Percentiles rank a stretch among this genome's conserved stretches.
These are phyloP conservation scores for Papilio elwesi DNA, from an alignment of 2,888 invertebrate species.

Conservation along the genomic window DNA sequence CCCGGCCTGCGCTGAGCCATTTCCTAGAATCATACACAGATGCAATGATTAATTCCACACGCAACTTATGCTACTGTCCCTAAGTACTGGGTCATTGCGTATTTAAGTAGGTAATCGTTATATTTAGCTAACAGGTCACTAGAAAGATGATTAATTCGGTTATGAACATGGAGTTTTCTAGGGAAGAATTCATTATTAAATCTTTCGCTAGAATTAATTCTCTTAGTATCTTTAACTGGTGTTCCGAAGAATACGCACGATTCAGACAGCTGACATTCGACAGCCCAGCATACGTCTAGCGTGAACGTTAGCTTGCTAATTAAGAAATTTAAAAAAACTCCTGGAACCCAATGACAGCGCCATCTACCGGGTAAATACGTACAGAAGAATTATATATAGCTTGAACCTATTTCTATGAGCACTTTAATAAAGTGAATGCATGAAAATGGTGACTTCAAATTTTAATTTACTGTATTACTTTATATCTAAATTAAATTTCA, in stretches of 20 bases:
- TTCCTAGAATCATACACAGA: slow-evolving; percentile 36
- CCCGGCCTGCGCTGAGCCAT: slow-evolving; percentile 20
- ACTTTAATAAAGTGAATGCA: neutral
- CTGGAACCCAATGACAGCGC: too few relatives aligned
- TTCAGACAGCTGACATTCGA: too few relatives aligned
- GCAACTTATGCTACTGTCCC: slow-evolving; percentile 5
- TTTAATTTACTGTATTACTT: neutral
- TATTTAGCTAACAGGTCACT: neutral
- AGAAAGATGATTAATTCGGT: neutral
- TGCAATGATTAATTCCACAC: slow-evolving; percentile 30
- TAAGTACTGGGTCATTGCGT: neutral
- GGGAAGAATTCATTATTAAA: neutral
- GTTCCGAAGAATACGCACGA: too few relatives aligned
- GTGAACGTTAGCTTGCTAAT: too few relatives aligned
- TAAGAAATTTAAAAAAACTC: too few relatives aligned
- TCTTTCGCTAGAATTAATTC: neutral
- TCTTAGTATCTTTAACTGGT: too few relatives aligned
- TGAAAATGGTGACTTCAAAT: neutral
- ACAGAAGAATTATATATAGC: neutral
- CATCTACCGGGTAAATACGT: too few relatives aligned
- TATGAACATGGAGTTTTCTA: neutral
- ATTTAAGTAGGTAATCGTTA: neutral
- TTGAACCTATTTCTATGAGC: neutral
- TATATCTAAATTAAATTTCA: too few relatives aligned
- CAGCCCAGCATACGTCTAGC: too few relatives aligned